Evolutionary conservation across 2,888 invertebrate species (phyloP), one percentile per base, ranked within the genome.

Genomic region (Leucophenga montana): DNA sequence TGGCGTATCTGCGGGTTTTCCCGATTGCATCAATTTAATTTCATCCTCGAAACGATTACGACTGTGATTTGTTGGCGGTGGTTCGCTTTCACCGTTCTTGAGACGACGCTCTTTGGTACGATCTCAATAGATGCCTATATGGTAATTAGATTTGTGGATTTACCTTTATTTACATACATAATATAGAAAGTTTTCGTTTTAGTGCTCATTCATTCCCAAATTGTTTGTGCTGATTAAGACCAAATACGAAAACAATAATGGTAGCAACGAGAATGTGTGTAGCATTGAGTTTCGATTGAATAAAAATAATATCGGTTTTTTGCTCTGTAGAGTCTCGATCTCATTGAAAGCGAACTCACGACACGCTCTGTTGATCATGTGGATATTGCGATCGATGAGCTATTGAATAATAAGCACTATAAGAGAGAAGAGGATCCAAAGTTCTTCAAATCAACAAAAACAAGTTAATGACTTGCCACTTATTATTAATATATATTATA

Each of bases 141-240:
- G 77, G 94, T 94, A 89, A 92, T 92, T 92, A 85, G 78, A 72
- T 56, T 67, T 14, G 27, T 9, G 16, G n/a, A 70, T 46, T 53
- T 56, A 18, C 27, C 31, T 56, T n/a, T 39, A 68, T 62, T 68
- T 71, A 3, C 61, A 66, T 56, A 54, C 22, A 56, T 62, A n/a
- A n/a, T 66, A 80, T 76, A 79, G 78, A 70, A 3, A n/a, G 16
- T 83, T 73, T 73, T 77, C 77, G 80, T 92, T 92, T 78, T 90
- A 96, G 95, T 97, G 97, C 90, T 97, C 97, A 8, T 96, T 97
- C 85, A 91, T 97, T 81, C 96, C 96, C 78, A 94, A 94, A 85
- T 94, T 96, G 85, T 91, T 92, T 82, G 94, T 97, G 84, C 92
- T 93, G 66, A 97, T 97, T 75, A 94, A 95, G 89, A 97, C 97